A percentile compares a stretch with the other conserved stretches of the same genome.
Conservation (phyloP, 2,888 invertebrate genomes). For the Aelia acuminata region DNA sequence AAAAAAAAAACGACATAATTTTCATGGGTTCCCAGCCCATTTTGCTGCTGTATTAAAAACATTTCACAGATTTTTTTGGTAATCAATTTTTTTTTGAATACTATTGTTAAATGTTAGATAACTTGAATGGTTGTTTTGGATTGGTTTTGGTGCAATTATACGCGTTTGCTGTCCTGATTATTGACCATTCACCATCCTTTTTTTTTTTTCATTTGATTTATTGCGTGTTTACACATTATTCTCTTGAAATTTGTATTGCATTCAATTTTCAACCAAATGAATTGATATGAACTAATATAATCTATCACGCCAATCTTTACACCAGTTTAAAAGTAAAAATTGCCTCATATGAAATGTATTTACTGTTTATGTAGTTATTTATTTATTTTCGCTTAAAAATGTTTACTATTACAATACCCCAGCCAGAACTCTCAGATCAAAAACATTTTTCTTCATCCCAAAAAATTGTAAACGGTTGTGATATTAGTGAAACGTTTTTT, state of each 20-base stretch:
- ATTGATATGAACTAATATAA: too few relatives aligned
- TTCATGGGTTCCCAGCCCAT: background rate
- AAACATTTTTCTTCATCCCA: too few relatives aligned
- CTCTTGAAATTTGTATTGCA: background rate
- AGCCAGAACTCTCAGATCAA: too few relatives aligned
- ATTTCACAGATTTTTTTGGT: background rate
- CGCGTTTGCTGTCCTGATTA: background rate
- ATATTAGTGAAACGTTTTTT: too few relatives aligned
- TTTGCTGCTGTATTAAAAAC: background rate
- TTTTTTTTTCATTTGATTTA: background rate
- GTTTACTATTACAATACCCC: too few relatives aligned
- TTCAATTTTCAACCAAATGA: background rate
- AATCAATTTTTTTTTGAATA: background rate
- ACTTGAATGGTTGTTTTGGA: background rate
- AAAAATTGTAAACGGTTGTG: too few relatives aligned
- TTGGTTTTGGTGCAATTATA: constrained; percentile 15
- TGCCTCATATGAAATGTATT: too few relatives aligned
- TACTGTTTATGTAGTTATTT: too few relatives aligned
- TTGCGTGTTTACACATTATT: background rate
- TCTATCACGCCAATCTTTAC: too few relatives aligned
- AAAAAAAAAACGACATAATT: background rate
- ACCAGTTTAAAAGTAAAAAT: too few relatives aligned
- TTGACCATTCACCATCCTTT: background rate
- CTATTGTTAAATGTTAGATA: constrained; percentile 15
- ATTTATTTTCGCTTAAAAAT: too few relatives aligned